A percentile compares a stretch with the other conserved stretches of the same genome.
phyloP scores from a whole-genome alignment of 1,140 invertebrate species.

The Apis cerana region DNA sequence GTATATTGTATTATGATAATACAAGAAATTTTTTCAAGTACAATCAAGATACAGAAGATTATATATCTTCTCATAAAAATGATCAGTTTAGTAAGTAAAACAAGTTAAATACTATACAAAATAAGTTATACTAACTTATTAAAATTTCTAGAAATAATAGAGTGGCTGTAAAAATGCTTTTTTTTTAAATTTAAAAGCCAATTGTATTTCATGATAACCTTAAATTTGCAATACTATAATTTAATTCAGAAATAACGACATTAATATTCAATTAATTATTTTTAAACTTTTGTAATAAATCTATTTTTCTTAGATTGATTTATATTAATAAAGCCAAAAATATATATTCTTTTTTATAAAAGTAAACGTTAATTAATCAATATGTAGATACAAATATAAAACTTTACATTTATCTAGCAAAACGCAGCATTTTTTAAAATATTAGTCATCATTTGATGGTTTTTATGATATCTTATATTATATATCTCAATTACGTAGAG shows the following conservation, averaged over 20 bases:
- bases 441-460: conserved; percentile 31
- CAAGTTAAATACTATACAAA: conserved; percentile 45
- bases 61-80: conserved; percentile 31
- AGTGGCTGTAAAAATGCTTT: conserved; percentile 25
- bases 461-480: conserved; percentile 33
- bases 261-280: neutral
- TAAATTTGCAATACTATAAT: conserved; percentile 21
- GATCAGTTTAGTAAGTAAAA: conserved; percentile 37
- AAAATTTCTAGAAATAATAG: conserved; percentile 34
- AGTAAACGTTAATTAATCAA: neutral
- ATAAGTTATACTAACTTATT: conserved; percentile 36
- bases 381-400: conserved; percentile 16
- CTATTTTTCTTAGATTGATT: neutral
- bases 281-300: neutral
- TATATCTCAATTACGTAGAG: conserved; percentile 43
- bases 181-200: neutral
- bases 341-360: neutral
- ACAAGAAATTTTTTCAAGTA: conserved; percentile 30
- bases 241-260: conserved; percentile 15
- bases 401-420: conserved; percentile 45
- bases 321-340: conserved; percentile 7
- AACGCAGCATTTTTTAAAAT: conserved; percentile 32
- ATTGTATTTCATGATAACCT: neutral
- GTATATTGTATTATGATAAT: conserved; percentile 10
- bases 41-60: conserved; percentile 32